These are phyloP conservation scores for Euura lappo DNA, from an alignment of 1,140 invertebrate genomes.

Conservation along the genomic window DNA sequence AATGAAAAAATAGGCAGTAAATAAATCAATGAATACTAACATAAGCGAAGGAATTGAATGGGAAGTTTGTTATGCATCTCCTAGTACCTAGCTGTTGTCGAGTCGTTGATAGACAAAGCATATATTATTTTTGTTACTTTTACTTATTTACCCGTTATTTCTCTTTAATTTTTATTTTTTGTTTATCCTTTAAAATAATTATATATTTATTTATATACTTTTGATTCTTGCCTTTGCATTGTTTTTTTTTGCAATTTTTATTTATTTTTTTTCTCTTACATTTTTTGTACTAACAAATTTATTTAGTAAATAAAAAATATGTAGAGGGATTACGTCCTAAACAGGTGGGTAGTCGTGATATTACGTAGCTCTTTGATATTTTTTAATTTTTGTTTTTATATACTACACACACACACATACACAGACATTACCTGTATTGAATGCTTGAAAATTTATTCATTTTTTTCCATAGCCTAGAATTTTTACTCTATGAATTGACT, in stretches of 20 bases:
- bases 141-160: constrained; percentile 25
- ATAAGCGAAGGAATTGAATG: constrained; percentile 29
- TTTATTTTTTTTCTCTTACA: constrained; percentile 16
- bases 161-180: constrained; percentile 21
- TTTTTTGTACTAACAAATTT: constrained; percentile 43
- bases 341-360: constrained; percentile 39
- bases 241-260: constrained; percentile 48
- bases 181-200: constrained; percentile 29
- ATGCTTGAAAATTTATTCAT: neutral
- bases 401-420: neutral
- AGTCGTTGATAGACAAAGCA: constrained; percentile 62
- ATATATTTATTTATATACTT: constrained; percentile 29
- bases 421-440: neutral
- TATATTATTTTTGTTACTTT: constrained; percentile 35
- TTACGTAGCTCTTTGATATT: neutral
- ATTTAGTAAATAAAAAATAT: constrained; percentile 19
- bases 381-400: neutral
- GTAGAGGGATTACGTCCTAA: constrained; percentile 41
- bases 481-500: neutral
- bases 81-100: constrained; percentile 58
- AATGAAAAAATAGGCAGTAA: constrained; percentile 18
- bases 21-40: constrained; percentile 12
- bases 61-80: constrained; percentile 52
- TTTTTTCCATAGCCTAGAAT: neutral
- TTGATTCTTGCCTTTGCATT: constrained; percentile 44